Conservation (phyloP, 2,797 vertebrate genomes). For the Gymnopithys bicolor region DNA sequence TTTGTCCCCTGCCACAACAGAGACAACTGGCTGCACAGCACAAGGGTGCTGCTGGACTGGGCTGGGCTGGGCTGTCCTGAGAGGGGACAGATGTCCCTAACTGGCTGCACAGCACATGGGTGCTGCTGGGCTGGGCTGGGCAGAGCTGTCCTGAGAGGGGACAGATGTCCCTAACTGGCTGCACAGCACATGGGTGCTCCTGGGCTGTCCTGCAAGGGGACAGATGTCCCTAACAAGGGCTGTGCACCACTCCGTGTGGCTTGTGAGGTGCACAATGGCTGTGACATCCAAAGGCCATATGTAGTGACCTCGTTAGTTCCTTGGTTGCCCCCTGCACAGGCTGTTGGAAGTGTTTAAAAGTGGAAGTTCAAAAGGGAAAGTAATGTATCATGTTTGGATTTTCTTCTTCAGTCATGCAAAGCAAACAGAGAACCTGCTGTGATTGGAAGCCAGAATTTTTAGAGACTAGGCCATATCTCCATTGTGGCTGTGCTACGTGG, state of each 20-base stretch:
- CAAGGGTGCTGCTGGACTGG: background rate
- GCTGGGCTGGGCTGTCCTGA: no score
- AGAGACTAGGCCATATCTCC: background rate
- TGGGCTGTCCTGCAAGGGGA: conserved; percentile 2
- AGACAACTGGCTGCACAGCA: background rate
- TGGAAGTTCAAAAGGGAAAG: conserved; percentile 57
- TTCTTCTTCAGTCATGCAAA: conserved; percentile 40
- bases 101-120: background rate
- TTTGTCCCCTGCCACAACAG: conserved; percentile 8
- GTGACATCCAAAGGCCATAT: conserved; percentile 57
- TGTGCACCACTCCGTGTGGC: background rate
- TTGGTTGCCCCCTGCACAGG: conserved; percentile 37
- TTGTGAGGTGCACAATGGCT: background rate
- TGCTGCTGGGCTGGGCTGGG: background rate
- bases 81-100: conserved; percentile 26
- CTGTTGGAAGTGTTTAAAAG: conserved; percentile 62
- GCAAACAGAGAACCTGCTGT: conserved; percentile 29
- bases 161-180: conserved; percentile 14
- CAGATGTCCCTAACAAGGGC: conserved; percentile 23
- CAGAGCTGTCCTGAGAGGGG: background rate
- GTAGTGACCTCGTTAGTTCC: conserved; percentile 58
- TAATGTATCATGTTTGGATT: conserved; percentile 54
- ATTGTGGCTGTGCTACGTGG: background rate
- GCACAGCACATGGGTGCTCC: background rate
- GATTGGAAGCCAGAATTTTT: conserved; percentile 19